A percentile compares a stretch with the other conserved stretches of the same genome.
Evolutionary conservation across 2,113 vertebrate species (phyloP).

Genomic region (Lonchura striata): DNA sequence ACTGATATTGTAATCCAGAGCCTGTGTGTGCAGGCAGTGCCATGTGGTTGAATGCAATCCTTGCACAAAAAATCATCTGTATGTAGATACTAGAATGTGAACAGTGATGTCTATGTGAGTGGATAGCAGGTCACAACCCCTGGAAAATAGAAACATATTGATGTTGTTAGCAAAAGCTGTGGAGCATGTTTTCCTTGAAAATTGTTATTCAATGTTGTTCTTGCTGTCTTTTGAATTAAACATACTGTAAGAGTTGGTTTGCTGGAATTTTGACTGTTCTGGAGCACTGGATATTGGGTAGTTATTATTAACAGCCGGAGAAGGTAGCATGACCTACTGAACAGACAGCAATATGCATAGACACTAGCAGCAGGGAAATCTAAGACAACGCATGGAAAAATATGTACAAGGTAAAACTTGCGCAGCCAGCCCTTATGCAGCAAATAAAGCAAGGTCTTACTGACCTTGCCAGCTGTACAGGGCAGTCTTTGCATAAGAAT

Average conservation of each 20-base stretch:
- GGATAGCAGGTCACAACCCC: not conserved
- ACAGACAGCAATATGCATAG: not conserved
- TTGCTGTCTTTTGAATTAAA: slow-evolving; percentile 49
- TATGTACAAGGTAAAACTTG: slow-evolving; percentile 38
- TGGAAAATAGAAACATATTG: slow-evolving; percentile 46
- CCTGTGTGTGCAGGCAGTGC: not conserved
- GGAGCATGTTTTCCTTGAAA: slow-evolving; percentile 41
- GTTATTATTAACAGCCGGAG: not conserved
- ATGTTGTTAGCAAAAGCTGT: slow-evolving; percentile 27
- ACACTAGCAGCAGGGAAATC: slow-evolving; percentile 7
- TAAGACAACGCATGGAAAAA: not conserved
- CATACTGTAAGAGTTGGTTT: not conserved
- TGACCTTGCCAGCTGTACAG: slow-evolving; percentile 61
- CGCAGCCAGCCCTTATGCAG: slow-evolving; percentile 40
- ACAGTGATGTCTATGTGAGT: slow-evolving; percentile 43
- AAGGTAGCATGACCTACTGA: not conserved
- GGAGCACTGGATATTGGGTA: not conserved
- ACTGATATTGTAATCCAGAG: not conserved
- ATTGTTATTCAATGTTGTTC: slow-evolving; percentile 49
- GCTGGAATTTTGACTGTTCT: slow-evolving; percentile 17
- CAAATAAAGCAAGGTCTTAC: slow-evolving; percentile 55
- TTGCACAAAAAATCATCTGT: slow-evolving; percentile 44
- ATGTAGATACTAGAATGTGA: not conserved
- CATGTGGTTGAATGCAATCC: not conserved
- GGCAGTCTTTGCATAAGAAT: slow-evolving; percentile 61